These are phyloP conservation scores for Lasioglossum pauxillum DNA, from an alignment of 2,888 invertebrate genomes.

Conservation along the genomic window DNA sequence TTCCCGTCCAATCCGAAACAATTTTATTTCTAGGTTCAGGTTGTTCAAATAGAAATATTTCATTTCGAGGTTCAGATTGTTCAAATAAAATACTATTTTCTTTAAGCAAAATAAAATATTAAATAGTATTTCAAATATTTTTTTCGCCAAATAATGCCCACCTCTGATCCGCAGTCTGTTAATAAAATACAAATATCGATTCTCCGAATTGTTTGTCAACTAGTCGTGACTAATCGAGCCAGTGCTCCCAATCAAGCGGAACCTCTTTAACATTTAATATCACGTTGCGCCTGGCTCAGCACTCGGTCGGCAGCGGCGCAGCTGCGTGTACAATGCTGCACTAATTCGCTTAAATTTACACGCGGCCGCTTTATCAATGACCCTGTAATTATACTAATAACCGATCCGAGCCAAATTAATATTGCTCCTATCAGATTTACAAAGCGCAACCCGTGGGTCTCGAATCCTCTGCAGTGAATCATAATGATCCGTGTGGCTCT, in stretches of 20 bases:
- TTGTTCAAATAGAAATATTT: too few species aligned
- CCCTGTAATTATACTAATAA: slow-evolving; percentile 57
- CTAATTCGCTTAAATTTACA: slow-evolving; percentile 57
- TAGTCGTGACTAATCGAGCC: background rate
- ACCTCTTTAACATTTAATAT: background rate
- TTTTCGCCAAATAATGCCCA: too few species aligned
- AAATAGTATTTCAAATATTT: too few species aligned
- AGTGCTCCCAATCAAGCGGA: background rate
- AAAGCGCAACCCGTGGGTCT: slow-evolving; percentile 23
- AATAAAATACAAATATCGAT: background rate
- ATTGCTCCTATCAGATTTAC: slow-evolving; percentile 44
- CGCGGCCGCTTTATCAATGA: slow-evolving; percentile 44
- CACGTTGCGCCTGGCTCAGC: slow-evolving; percentile 15
- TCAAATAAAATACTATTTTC: too few species aligned
- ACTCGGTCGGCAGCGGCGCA: slow-evolving; percentile 8
- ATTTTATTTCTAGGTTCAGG: too few species aligned
- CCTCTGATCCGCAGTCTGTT: too few species aligned
- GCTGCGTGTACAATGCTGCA: slow-evolving; percentile 22
- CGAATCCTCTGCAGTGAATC: slow-evolving; percentile 14
- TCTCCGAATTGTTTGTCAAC: background rate
- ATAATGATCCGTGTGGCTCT: background rate
- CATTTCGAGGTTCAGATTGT: too few species aligned
- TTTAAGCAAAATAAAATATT: too few species aligned
- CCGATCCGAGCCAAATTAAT: slow-evolving; percentile 50
- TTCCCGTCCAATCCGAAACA: too few species aligned